Base-by-base conservation (phyloP, 2,797 vertebrate genomes). In the Lithobates pipiens region DNA sequence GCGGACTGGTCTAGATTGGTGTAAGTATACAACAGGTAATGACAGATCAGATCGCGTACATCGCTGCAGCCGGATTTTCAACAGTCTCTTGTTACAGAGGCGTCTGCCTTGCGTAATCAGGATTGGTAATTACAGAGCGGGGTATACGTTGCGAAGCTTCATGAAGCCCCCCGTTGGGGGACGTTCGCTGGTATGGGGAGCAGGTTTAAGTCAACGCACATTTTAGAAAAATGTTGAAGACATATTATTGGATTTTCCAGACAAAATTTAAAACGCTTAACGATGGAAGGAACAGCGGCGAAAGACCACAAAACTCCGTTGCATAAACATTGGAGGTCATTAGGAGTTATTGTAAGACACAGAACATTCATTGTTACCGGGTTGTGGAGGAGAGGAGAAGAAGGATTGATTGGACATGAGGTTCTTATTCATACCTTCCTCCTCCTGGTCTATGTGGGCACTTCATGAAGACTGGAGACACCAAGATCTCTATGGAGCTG, bases 221-320 rank as follows among this genome's bases (percentile, higher is more conserved):
- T 36, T 80, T 82, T 42, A 73, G 54, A 73, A 73, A 74, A 73
- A 80, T 32, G 44, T 71, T 46, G 36, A 75, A 73, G 25, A 25
- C 65, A 50, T 75, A 75, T 82, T 82, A 82, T 74, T 63, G 80
- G 57, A 82, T 82, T 82, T 82, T 82, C 80, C 71, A 74, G 80
- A 65, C 71, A 74, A 75, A 75, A 65, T 63, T 50, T 75, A 73
- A 82, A 82, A 82, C 80, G 72, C 69, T 61, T 82, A 82, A 74
- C 74, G 80, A 74, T 82, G 70, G 50, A 74, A 74, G 71, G 80
- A 74, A 75, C 80, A 82, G 80, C 57, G 65, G 39, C 21, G 72
- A 65, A 69, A 75, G 71, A 82, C 70, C 80, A 46, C 80, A 82
- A 74, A 65, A 65, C 54, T 82, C 36, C 8, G 11, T 34, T 67